Evolutionary conservation across 2,797 vertebrate species (phyloP).

Genomic region (Thamnophis elegans): DNA sequence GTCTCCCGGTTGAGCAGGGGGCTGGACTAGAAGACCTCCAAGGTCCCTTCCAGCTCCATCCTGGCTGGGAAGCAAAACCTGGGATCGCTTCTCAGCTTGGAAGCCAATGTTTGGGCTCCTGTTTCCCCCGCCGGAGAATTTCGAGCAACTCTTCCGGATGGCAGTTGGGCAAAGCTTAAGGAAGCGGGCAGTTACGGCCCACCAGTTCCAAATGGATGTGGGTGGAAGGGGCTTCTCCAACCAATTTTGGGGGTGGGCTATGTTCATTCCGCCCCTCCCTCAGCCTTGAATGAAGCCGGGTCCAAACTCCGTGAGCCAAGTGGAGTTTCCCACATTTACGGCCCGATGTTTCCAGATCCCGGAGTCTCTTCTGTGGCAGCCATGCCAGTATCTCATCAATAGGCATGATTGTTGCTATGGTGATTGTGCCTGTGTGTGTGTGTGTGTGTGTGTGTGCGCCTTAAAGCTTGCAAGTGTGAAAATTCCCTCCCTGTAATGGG

Average conservation of each 20-base stretch:
- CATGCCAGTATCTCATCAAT: constrained; percentile 47
- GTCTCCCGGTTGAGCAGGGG: too few species aligned
- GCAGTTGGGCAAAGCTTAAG: too few species aligned
- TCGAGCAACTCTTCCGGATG: too few species aligned
- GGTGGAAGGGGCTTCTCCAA: neutral
- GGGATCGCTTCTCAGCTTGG: too few species aligned
- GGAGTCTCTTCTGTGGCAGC: constrained; percentile 37
- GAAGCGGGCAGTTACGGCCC: too few species aligned
- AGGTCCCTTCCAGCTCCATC: too few species aligned
- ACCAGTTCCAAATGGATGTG: neutral
- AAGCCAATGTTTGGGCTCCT: too few species aligned
- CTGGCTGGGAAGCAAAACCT: too few species aligned
- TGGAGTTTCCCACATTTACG: neutral
- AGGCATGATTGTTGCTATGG: constrained; percentile 67
- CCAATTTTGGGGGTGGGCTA: too few species aligned
- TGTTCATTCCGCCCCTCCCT: neutral
- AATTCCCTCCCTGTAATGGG: constrained; percentile 50
- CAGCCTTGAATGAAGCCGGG: rapidly evolving
- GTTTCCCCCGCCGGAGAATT: too few species aligned
- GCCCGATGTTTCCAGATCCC: constrained; percentile 19
- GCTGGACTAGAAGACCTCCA: too few species aligned
- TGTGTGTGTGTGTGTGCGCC: constrained; percentile 17
- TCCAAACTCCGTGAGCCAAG: constrained; percentile 7
- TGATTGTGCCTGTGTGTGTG: constrained; percentile 34
- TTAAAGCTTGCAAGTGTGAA: constrained; percentile 62